These are phyloP conservation scores for Psephotus haematonotus DNA, from an alignment of 2,113 vertebrate genomes.

Conservation along the genomic window DNA sequence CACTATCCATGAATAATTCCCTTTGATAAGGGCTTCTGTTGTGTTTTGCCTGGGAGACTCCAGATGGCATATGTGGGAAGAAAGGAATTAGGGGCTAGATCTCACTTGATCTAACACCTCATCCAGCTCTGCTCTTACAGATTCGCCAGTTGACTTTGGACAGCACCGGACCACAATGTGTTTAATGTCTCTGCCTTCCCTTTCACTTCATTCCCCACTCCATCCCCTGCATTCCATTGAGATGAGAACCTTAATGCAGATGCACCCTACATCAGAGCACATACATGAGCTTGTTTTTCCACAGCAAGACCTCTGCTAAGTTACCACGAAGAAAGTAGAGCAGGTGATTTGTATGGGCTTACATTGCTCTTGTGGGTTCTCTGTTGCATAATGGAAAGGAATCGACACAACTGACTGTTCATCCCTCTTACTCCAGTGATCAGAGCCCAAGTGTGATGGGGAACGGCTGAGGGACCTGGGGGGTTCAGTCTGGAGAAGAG, in stretches of 20 bases:
- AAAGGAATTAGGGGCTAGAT: not conserved
- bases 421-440: not conserved
- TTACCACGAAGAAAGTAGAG: not conserved
- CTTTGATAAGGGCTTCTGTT: not conserved
- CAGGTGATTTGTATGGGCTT: not conserved
- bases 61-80: not conserved
- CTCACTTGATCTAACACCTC: not conserved
- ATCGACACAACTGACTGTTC: rapidly evolving
- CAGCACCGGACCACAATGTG: not conserved
- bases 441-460: not conserved
- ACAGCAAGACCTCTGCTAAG: not conserved
- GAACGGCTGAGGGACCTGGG: not conserved
- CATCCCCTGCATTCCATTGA: not conserved
- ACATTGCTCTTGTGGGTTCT: not conserved
- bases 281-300: rapidly evolving
- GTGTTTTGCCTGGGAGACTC: not conserved
- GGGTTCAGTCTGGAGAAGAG: not conserved
- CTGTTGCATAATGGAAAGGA: not conserved
- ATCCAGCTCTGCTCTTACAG: not conserved
- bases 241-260: not conserved
- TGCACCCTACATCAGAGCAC: rapidly evolving
- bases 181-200: not conserved
- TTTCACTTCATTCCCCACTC: not conserved
- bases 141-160: not conserved
- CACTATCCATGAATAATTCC: not conserved